Evolutionary conservation across 2,113 vertebrate species (phyloP).

Genomic region (Leucoraja erinaceus): DNA sequence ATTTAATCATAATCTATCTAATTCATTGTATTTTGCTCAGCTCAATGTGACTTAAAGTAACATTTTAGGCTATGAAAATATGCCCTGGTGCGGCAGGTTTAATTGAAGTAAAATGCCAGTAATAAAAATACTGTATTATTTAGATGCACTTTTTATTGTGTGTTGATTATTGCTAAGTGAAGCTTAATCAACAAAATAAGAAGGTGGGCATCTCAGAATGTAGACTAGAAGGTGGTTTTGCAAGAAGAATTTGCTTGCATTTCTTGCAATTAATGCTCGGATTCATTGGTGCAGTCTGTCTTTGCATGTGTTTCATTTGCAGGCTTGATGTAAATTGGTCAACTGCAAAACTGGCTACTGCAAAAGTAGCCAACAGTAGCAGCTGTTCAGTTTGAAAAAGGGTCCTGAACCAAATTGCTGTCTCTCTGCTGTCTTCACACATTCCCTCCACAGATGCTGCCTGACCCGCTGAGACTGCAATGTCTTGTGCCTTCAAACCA

Average conservation of each 20-base stretch:
- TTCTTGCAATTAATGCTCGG: neutral
- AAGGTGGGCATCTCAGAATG: neutral
- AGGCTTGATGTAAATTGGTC: neutral
- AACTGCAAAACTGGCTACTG: neutral
- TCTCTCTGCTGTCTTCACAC: too few relatives aligned
- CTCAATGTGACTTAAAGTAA: slow-evolving; percentile 16
- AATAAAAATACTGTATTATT: slow-evolving; percentile 18
- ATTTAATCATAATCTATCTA: slow-evolving; percentile 67
- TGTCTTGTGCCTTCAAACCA: too few relatives aligned
- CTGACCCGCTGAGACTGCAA: too few relatives aligned
- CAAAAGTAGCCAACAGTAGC: neutral
- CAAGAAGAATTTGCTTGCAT: neutral
- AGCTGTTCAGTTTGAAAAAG: neutral
- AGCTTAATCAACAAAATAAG: slow-evolving; percentile 13
- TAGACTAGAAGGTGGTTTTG: too few relatives aligned
- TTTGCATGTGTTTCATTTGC: neutral
- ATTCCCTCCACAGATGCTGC: too few relatives aligned
- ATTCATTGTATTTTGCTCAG: slow-evolving; percentile 52
- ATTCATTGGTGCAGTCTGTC: neutral
- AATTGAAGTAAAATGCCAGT: slow-evolving; percentile 18
- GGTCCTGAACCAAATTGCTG: too few relatives aligned
- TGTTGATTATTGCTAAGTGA: slow-evolving; percentile 14
- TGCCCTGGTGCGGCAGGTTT: slow-evolving; percentile 7
- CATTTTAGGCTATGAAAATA: slow-evolving; percentile 27
- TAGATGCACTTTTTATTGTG: slow-evolving; percentile 22